These are phyloP conservation scores for Antennarius maculatus DNA, from an alignment of 2,797 vertebrate species.

Conservation along the genomic window DNA sequence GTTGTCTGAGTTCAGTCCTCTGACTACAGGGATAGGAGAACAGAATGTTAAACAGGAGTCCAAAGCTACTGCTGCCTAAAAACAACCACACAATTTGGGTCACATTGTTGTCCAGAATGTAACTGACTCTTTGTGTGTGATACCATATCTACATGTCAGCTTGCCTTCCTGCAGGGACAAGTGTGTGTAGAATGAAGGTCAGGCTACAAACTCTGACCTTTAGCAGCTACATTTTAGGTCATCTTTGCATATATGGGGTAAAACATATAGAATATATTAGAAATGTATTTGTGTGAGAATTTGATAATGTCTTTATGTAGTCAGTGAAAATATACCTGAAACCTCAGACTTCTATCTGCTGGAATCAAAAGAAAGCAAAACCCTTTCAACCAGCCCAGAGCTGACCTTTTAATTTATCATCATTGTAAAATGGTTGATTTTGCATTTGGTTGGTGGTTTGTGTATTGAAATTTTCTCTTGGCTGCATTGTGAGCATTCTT, in stretches of 20 bases:
- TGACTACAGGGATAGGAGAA: conserved; percentile 40
- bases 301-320: background rate
- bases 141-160: background rate
- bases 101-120: conserved; percentile 17
- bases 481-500: conserved; percentile 16
- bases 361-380: no score
- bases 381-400: background rate
- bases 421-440: background rate
- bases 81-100: conserved; percentile 23
- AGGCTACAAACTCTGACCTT: conserved; percentile 6
- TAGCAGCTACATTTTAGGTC: background rate
- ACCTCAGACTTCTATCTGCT: background rate
- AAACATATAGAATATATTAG: background rate
- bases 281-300: background rate
- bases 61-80: conserved; percentile 30
- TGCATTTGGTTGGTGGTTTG: conserved; percentile 13
- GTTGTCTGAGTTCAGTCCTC: conserved; percentile 15
- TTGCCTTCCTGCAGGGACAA: background rate
- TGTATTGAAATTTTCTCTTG: conserved; percentile 21
- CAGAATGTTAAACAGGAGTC: conserved; percentile 59
- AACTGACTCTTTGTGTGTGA: conserved; percentile 12
- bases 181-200: conserved; percentile 3
- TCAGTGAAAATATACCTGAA: background rate
- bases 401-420: conserved; percentile 6
- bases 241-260: background rate